Conservation (phyloP, 2,888 invertebrate genomes). For the Hesperia comma region DNA sequence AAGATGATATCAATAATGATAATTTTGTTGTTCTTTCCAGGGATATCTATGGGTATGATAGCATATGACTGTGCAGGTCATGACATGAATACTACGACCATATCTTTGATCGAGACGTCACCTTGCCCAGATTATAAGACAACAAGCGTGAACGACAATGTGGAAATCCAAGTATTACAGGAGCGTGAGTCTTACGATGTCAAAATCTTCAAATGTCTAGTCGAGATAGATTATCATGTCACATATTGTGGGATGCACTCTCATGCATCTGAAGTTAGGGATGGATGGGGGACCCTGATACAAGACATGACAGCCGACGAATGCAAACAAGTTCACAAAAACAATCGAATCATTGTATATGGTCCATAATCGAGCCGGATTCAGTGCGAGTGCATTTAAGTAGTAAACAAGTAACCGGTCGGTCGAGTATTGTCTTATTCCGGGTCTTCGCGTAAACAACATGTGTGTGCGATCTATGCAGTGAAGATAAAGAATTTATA, state of each 20-base stretch:
- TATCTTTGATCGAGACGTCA: too few relatives aligned
- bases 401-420: background rate
- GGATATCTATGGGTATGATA: too few relatives aligned
- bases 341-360: too few relatives aligned
- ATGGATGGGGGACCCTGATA: background rate
- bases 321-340: background rate
- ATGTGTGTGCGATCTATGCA: background rate
- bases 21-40: too few relatives aligned
- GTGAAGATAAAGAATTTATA: background rate
- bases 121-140: too few relatives aligned
- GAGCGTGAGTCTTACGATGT: too few relatives aligned
- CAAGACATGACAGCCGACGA: background rate
- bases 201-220: too few relatives aligned
- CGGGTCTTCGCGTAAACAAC: background rate
- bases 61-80: too few relatives aligned
- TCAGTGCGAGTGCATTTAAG: background rate
- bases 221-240: constrained; percentile 1
- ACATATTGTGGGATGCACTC: constrained; percentile 5
- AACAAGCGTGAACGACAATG: too few relatives aligned
- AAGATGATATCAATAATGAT: too few relatives aligned
- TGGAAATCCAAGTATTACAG: too few relatives aligned
- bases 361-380: constrained; percentile 4
- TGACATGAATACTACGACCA: too few relatives aligned
- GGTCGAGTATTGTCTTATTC: constrained; percentile 5
- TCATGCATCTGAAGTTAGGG: background rate